These are phyloP conservation scores for Urosaurus nigricauda DNA, from an alignment of 2,797 vertebrate genomes.

Conservation along the genomic window DNA sequence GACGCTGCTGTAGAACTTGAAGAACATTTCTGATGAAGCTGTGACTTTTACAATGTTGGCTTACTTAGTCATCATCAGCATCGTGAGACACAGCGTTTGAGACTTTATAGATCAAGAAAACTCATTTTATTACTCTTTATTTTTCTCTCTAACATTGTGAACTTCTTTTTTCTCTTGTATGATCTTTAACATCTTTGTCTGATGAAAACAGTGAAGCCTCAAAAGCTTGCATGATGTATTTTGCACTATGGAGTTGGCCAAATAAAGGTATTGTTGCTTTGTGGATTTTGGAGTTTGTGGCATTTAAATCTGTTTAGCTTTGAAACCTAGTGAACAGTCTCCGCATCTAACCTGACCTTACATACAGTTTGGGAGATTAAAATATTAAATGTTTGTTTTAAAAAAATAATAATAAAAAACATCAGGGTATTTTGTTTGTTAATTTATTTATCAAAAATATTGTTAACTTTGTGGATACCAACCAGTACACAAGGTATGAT, in stretches of 20 bases:
- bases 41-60: not conserved
- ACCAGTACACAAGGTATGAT: not conserved
- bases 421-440: not conserved
- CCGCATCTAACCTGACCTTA: not conserved
- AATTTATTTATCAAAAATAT: not conserved
- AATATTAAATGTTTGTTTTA: not conserved
- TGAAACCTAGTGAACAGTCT: not conserved
- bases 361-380: not conserved
- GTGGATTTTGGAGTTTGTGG: too few relatives aligned
- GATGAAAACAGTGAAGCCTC: too few relatives aligned
- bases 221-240: too few relatives aligned
- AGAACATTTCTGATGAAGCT: constrained; percentile 5
- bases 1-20: not conserved
- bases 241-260: too few relatives aligned
- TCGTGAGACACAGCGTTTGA: too few relatives aligned
- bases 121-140: too few relatives aligned
- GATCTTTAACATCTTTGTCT: too few relatives aligned
- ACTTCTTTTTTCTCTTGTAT: too few relatives aligned
- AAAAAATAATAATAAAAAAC: not conserved
- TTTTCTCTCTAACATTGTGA: too few relatives aligned
- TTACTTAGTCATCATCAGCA: not conserved
- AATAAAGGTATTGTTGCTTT: too few relatives aligned
- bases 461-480: not conserved
- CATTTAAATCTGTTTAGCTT: not conserved
- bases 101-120: not conserved